Percentiles rank a stretch among this genome's conserved stretches.
Evolutionary conservation across 2,888 invertebrate genomes (phyloP).

Genomic region (Calameuta idolon): DNA sequence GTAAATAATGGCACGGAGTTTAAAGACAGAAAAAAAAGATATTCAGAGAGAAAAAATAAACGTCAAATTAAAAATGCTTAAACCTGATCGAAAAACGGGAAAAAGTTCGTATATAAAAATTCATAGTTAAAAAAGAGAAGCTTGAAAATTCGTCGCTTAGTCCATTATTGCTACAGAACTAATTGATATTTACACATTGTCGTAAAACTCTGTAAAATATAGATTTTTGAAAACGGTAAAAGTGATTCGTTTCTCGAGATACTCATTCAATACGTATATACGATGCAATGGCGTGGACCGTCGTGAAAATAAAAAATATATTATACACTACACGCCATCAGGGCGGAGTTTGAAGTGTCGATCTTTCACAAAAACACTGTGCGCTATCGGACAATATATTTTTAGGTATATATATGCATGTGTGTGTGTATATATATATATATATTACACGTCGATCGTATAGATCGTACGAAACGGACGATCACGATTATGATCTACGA

Average conservation of each 20-base stretch:
- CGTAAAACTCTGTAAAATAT: background rate
- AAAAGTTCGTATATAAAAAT: background rate
- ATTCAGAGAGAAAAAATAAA: background rate
- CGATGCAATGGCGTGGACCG: background rate
- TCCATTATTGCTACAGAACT: background rate
- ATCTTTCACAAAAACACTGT: background rate
- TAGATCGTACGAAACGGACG: background rate
- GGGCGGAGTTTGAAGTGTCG: background rate
- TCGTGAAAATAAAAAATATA: slow-evolving; percentile 6
- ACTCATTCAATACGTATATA: background rate
- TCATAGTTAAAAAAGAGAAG: background rate
- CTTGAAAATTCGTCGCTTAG: background rate
- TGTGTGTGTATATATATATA: background rate
- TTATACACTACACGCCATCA: background rate
- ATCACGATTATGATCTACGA: slow-evolving; percentile 17
- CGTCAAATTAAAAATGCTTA: slow-evolving; percentile 23
- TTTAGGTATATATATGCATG: background rate
- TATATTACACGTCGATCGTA: background rate
- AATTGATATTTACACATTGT: background rate
- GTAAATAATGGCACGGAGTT: no score
- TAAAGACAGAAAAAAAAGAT: background rate
- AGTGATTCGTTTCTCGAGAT: background rate
- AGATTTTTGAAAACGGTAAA: background rate
- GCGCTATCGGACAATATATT: slow-evolving; percentile 15
- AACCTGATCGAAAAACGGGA: background rate